Evolutionary conservation across 2,797 vertebrate species (phyloP), one percentile per base, ranked within the genome.

Genomic region (Gymnodraco acuticeps): DNA sequence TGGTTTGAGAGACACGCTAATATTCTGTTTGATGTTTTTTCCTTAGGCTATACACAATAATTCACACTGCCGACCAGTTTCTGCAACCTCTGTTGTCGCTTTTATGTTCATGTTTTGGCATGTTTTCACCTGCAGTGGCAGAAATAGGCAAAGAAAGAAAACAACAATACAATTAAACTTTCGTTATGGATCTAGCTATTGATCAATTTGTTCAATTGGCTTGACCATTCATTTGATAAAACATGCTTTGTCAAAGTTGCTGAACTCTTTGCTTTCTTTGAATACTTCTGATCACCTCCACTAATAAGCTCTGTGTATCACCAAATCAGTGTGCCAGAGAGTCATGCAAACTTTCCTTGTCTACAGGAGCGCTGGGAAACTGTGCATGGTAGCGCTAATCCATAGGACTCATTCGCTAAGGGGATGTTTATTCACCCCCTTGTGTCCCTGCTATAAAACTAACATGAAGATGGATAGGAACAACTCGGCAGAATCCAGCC

Each of bases 341-440:
- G 64, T 43, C 59, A 41, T 56, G 65, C 23, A 31, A 58, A 76
- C 38, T 27, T 55, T 31, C 6, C 17, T 19, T 23, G 53, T 78
- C 79, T 70, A 66, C 69, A 71, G 46, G 65, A 75, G 67, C 2
- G 43, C 82, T 77, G 87, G 86, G 86, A 89, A 88, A 77, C 73
- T 51, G 58, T 27, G 68, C 42, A 58, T 62, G 67, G 50, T 33
- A 64, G 62, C 51, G 3, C 70, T 89, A 92, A 89, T 88, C 87
- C 84, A 77, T 70, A 69, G 75, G 83, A 74, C 84, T 55, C 84
- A 72, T 87, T 86, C 87, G 77, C 78, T 38, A 61, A 70, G 73
- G 59, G 89, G 89, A 90, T 88, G 92, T 94, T 94, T 91, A 16
- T 88, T 85, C 87, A 92, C 89, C 87, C 86, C 71, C 70, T 84